A percentile compares a stretch with the other conserved stretches of the same genome.
Evolutionary conservation across 2,888 invertebrate species (phyloP).

Genomic region (Phrixothrix hirtus): DNA sequence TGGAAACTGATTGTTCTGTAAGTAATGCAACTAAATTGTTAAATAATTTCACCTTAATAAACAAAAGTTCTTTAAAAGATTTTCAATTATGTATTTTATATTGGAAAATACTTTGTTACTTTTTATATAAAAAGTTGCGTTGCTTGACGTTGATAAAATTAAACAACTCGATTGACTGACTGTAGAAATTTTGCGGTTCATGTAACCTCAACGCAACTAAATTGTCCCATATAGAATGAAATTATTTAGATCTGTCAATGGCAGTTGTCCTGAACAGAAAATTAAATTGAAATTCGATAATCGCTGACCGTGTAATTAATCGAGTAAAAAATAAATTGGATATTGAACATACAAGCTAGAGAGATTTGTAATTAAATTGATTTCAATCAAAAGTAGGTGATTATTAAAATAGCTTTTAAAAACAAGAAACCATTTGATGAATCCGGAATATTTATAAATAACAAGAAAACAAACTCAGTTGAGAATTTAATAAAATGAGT

Average conservation of each 20-base stretch:
- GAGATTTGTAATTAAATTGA: slow-evolving; percentile 8
- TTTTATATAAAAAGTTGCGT: no score
- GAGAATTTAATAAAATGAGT: slow-evolving; percentile 12
- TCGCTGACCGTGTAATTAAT: slow-evolving; percentile 33
- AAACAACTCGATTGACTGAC: slow-evolving; percentile 1
- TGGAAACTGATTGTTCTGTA: neutral
- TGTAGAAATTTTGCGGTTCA: slow-evolving; percentile 22
- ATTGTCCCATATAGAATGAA: slow-evolving; percentile 26
- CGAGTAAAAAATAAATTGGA: slow-evolving; percentile 35
- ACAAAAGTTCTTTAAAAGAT: no score
- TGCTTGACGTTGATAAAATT: neutral
- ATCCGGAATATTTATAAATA: neutral
- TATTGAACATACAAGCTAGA: slow-evolving; percentile 27
- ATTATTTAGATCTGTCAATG: slow-evolving; percentile 28
- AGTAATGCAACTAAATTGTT: no score
- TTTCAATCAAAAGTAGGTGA: slow-evolving; percentile 16
- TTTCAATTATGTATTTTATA: no score
- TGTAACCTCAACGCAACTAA: slow-evolving; percentile 20
- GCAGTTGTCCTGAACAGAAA: slow-evolving; percentile 24
- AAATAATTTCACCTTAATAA: neutral
- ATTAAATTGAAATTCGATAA: slow-evolving; percentile 31
- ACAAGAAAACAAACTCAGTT: neutral
- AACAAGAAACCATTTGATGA: neutral
- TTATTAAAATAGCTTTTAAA: slow-evolving; percentile 3
- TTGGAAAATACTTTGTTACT: no score